These are phyloP conservation scores for Strix uralensis DNA, from an alignment of 2,113 vertebrate species.

Conservation along the genomic window DNA sequence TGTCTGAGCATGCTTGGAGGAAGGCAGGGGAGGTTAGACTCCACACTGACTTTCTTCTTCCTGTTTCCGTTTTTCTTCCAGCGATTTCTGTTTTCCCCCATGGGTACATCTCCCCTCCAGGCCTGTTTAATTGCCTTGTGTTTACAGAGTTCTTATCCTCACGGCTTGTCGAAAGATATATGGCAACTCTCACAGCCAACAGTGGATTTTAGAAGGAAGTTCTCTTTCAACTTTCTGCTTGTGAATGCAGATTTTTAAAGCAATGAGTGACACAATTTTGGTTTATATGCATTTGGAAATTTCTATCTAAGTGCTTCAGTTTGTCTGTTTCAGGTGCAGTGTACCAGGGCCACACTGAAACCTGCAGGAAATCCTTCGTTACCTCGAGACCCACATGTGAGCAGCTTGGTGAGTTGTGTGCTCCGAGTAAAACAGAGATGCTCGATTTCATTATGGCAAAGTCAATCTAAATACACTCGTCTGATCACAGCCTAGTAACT, in stretches of 20 bases:
- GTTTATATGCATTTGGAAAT: not conserved
- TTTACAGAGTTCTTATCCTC: not conserved
- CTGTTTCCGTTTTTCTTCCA: not conserved
- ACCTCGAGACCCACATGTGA: not conserved
- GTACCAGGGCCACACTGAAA: not conserved
- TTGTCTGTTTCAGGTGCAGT: not conserved
- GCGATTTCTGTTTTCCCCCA: not conserved
- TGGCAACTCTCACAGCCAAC: not conserved
- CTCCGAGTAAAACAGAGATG: not conserved
- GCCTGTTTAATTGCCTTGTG: not conserved
- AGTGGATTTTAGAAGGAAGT: not conserved
- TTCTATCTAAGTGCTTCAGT: not conserved
- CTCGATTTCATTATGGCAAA: not conserved
- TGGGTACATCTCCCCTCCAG: not conserved
- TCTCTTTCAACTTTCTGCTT: not conserved
- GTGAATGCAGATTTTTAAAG: slow-evolving; percentile 4
- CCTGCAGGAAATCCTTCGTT: not conserved
- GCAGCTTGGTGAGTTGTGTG: not conserved
- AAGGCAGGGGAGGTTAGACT: not conserved
- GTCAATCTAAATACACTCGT: not conserved
- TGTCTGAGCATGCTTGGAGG: not conserved
- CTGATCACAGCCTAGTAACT: not conserved
- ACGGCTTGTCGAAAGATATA: not conserved
- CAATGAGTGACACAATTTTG: not conserved
- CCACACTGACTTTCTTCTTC: not conserved